Evolutionary conservation across 1,140 invertebrate species (phyloP), one percentile per base, ranked within the genome.

Genomic region (Drosophila kepulauana): DNA sequence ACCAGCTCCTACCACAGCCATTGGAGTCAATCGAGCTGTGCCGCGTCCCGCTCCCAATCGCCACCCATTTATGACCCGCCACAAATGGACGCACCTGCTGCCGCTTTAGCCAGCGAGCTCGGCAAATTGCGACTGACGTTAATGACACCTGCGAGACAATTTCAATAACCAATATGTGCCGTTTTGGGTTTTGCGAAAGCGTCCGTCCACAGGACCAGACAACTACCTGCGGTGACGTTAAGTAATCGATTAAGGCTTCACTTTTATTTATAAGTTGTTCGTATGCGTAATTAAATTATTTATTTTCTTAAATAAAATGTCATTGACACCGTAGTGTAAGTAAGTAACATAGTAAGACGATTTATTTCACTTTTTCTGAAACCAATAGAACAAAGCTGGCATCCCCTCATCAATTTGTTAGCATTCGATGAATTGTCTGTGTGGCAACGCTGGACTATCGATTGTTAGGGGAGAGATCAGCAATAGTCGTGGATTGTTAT

Each of bases 121-220:
- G 45, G 77, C 70, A 65, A 77, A 82, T 64, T 65, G 68, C 67
- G 69, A 66, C 51, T 71, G 58, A 81, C 85, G 78, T 89, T 89
- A 89, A 89, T 85, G 81, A 81, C 85, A 89, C 81, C 85, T 85
- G 86, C 72, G 85, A 89, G 85, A 89, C 85, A 81, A 81, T 89
- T 89, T 89, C 85, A 90, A 89, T 85, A 89, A 89, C 85, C 85
- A 70, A 89, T 85, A 74, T 90, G 72, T 76, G 69, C 66, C 78
- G 69, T 79, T 85, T 89, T 41, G 56, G 78, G 75, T 56, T 85
- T 71, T 66, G 64, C 30, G 70, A 61, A 64, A 64, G 35, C 57
- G 57, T 35, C 58, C 43, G 8, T 25, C 3, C 3, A 25, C 20
- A 25, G 20, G 20, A 25, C 25, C 62, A 56, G 41, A 35, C 30